phyloP scores from a whole-genome alignment of 2,113 vertebrate genomes.

The Campylorhamphus procurvoides region DNA sequence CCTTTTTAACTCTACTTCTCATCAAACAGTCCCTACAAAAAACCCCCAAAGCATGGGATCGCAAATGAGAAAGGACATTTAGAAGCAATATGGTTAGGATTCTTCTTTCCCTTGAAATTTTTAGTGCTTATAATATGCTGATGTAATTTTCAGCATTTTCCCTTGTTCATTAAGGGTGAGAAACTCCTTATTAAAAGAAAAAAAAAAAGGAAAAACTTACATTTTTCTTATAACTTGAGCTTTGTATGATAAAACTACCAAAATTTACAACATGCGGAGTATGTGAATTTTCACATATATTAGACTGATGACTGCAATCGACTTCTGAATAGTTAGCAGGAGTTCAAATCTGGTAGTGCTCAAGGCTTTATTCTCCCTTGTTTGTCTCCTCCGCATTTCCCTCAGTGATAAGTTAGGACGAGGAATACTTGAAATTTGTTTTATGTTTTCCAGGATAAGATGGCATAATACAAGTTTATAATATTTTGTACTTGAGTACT shows the following conservation, averaged over 20 bases:
- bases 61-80: not conserved
- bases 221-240: not conserved
- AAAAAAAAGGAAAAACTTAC: rapidly evolving
- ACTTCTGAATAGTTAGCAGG: not conserved
- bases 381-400: not conserved
- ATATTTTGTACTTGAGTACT: not conserved
- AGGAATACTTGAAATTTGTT: not conserved
- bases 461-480: not conserved
- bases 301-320: not conserved
- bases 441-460: not conserved
- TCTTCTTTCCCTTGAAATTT: not conserved
- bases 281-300: not conserved
- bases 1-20: not conserved
- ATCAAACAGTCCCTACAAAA: not conserved
- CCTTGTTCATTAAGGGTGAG: not conserved
- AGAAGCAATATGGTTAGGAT: not conserved
- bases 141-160: not conserved
- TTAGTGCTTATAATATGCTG: not conserved
- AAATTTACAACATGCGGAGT: not conserved
- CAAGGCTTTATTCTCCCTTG: not conserved
- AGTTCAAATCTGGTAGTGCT: not conserved
- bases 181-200: not conserved
- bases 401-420: not conserved
- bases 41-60: not conserved
- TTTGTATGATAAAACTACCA: not conserved